These are phyloP conservation scores for Drosophila aff. DNA, from an alignment of 1,140 invertebrate genomes.

Conservation along the genomic window DNA sequence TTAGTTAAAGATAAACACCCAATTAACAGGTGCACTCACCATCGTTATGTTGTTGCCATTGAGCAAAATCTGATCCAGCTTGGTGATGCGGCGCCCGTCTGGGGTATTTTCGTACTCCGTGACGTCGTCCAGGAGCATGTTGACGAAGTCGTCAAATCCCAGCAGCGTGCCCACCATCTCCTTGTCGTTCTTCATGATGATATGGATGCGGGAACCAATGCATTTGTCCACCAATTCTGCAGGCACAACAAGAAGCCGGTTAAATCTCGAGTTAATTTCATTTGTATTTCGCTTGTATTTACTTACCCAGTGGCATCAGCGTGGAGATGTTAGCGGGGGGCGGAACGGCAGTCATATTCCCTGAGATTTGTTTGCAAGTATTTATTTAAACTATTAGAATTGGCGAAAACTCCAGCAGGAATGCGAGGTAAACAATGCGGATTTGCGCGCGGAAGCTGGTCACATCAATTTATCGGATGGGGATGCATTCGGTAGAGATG, in stretches of 20 bases:
- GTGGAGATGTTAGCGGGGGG: conserved; percentile 89
- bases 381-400: conserved; percentile 23
- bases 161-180: conserved; percentile 99
- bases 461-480: conserved; percentile 4
- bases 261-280: conserved; percentile 1
- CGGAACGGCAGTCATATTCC: conserved; percentile 76
- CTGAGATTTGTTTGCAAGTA: conserved; percentile 7
- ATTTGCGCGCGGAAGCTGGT: neutral
- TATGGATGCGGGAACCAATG: conserved; percentile 99
- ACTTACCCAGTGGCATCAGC: conserved; percentile 89
- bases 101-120: conserved; percentile 98
- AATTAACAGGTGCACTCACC: conserved; percentile 86
- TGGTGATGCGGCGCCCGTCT: conserved; percentile 98
- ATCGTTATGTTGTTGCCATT: conserved; percentile 99
- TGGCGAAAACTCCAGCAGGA: conserved; percentile 12
- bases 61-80: conserved; percentile 98
- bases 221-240: conserved; percentile 99
- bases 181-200: conserved; percentile 99
- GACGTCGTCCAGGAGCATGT: conserved; percentile 97
- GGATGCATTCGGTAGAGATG: neutral
- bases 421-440: conserved; percentile 41
- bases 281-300: neutral
- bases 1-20: conserved; percentile 15
- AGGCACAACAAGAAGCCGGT: conserved; percentile 22
- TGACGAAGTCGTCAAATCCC: conserved; percentile 99